These are phyloP conservation scores for Glandiceps talaboti DNA, from an alignment of 53 echinoderm and acorn worm genomes.

Conservation along the genomic window DNA sequence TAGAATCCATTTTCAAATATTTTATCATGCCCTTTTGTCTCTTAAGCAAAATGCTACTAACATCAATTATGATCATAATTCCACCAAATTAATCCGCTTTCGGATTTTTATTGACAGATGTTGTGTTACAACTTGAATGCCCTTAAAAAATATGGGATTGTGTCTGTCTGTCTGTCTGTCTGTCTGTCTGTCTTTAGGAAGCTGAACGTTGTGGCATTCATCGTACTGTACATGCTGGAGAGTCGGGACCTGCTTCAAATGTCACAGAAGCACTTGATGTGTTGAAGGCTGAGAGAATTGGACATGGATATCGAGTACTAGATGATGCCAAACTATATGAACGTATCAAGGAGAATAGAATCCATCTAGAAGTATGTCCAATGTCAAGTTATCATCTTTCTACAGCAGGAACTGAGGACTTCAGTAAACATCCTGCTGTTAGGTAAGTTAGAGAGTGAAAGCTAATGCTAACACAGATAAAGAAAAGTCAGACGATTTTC, in stretches of 20 bases:
- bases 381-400: conserved; percentile 24
- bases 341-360: conserved; percentile 26
- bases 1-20: too few species aligned
- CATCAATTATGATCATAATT: too few species aligned
- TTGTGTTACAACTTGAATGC: too few species aligned
- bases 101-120: too few species aligned
- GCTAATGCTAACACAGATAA: too few species aligned
- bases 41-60: too few species aligned
- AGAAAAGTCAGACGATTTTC: too few species aligned
- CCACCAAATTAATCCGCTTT: too few species aligned
- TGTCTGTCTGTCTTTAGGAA: conserved; percentile 21
- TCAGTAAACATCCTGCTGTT: not conserved
- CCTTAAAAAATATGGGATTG: too few species aligned
- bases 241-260: conserved; percentile 35
- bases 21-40: too few species aligned
- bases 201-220: conserved; percentile 32
- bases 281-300: conserved; percentile 49
- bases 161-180: too few species aligned
- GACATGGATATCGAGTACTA: conserved; percentile 47
- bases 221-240: conserved; percentile 57
- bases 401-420: not conserved
- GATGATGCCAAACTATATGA: conserved; percentile 30
- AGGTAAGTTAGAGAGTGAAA: too few species aligned
- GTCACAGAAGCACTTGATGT: conserved; percentile 46
- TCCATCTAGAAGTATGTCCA: conserved; percentile 64